Base-by-base conservation (phyloP, 1,140 invertebrate genomes). In the Ostrea edulis region DNA sequence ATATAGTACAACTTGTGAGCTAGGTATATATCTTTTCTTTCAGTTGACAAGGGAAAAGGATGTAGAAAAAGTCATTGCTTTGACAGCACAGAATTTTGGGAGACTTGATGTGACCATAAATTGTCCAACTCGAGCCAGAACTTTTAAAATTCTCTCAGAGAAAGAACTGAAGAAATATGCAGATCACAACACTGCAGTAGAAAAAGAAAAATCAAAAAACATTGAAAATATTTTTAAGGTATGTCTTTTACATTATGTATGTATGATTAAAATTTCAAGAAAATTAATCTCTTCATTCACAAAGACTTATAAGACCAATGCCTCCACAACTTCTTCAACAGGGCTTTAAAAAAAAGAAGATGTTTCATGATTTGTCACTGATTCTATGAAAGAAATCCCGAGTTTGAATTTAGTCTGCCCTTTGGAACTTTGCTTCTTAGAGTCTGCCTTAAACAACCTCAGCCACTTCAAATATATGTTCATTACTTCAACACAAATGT, bases 71-170 rank as follows among this genome's bases (percentile, higher is more conserved):
- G 97, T 98, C 8, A 86, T 99, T 12, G 95, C 97, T 44, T 92
- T 96, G 22, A 96, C 97, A 1, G 96, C 97, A 93, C 95, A 97
- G 1, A 97, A 98, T 90, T 99, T 98, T 95, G 97, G 98, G 0
- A 96, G 96, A 85, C 94, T 99, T 4, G 97, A 99, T 95, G 96
- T 97, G 12, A 95, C 97, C 0, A 97, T 99, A 0, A 99, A 99
- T 94, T 99, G 99, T 96, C 99, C 99, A 35, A 99, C 99, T 71
- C 53, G 3, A 22, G 29, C 85, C 1, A 71, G 4, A n/a, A 53
- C n/a, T 35, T 12, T 12, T 14, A 51, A 29, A 44, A 86, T 86
- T 53, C 53, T 0, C 14, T 53, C 14, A 54, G 11, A 52, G 17
- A 86, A n/a, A 52, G 44, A 8, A 17, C 4, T 44, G 17, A 52